phyloP scores from a whole-genome alignment of 2,888 invertebrate species.

The Uloborus plumipes region DNA sequence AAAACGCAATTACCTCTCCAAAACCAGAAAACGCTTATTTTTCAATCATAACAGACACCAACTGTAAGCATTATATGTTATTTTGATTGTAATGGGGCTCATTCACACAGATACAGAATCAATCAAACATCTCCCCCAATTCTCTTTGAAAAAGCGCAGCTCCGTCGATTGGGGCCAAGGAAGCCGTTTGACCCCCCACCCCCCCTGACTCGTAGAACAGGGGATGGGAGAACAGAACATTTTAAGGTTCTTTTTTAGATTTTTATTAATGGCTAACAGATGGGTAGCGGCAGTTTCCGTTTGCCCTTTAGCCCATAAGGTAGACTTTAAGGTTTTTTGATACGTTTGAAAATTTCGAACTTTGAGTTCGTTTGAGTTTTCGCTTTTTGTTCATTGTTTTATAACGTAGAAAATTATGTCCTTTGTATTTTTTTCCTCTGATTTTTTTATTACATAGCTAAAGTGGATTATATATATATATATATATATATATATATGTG shows the following conservation, averaged over 20 bases:
- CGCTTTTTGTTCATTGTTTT: too few relatives aligned
- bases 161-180: constrained; percentile 29
- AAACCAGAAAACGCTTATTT: constrained; percentile 38
- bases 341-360: neutral
- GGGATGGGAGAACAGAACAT: neutral
- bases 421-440: too few relatives aligned
- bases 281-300: constrained; percentile 40
- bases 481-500: too few relatives aligned
- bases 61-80: constrained; percentile 36
- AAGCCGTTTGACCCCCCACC: constrained; percentile 32
- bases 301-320: constrained; percentile 27
- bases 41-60: constrained; percentile 42
- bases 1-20: constrained; percentile 24
- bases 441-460: too few relatives aligned
- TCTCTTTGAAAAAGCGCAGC: neutral
- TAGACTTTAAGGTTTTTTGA: neutral
- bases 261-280: constrained; percentile 9
- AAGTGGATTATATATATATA: too few relatives aligned
- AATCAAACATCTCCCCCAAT: constrained; percentile 22
- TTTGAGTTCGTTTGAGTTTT: neutral
- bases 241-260: too few relatives aligned
- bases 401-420: too few relatives aligned
- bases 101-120: constrained; percentile 22
- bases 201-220: neutral
- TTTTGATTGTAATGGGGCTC: constrained; percentile 24